Conservation (phyloP, 2,888 invertebrate species). For the Pachliopta kotzebuea region DNA sequence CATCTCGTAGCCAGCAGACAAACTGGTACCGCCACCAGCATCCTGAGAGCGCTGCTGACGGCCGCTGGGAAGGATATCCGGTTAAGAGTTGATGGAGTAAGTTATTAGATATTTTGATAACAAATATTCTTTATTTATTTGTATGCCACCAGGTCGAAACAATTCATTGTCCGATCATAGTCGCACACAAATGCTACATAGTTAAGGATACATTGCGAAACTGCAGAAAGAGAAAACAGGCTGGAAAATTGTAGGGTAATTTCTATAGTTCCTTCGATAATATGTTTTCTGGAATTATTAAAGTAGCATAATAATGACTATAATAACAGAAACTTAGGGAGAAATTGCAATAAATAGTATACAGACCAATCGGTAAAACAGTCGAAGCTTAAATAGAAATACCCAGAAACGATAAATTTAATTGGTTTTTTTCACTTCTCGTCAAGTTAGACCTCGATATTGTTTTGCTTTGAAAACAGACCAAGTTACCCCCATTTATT, state of each 20-base stretch:
- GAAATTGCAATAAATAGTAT: not conserved
- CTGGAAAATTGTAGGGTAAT: no score
- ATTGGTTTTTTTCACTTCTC: conserved; percentile 17
- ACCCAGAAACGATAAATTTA: conserved; percentile 17
- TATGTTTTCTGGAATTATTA: no score
- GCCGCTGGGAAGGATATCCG: conserved; percentile 95
- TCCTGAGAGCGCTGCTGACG: conserved; percentile 92
- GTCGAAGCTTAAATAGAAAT: conserved; percentile 22
- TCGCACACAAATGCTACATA: no score
- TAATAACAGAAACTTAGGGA: no score
- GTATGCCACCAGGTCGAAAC: no score
- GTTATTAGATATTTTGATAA: conserved; percentile 46
- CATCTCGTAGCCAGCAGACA: conserved; percentile 97
- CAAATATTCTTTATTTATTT: no score
- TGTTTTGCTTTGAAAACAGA: conserved; percentile 22
- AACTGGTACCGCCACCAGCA: conserved; percentile 94
- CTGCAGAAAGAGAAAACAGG: no score
- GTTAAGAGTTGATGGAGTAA: conserved; percentile 92
- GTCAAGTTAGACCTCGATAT: conserved; percentile 21
- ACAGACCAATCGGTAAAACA: conserved; percentile 9
- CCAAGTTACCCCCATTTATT: conserved; percentile 18
- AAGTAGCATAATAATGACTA: no score
- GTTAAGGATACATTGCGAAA: no score
- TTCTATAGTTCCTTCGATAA: no score
- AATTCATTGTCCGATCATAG: no score